phyloP scores from a whole-genome alignment of 2,888 invertebrate genomes.

The Drosophila mercatorum region DNA sequence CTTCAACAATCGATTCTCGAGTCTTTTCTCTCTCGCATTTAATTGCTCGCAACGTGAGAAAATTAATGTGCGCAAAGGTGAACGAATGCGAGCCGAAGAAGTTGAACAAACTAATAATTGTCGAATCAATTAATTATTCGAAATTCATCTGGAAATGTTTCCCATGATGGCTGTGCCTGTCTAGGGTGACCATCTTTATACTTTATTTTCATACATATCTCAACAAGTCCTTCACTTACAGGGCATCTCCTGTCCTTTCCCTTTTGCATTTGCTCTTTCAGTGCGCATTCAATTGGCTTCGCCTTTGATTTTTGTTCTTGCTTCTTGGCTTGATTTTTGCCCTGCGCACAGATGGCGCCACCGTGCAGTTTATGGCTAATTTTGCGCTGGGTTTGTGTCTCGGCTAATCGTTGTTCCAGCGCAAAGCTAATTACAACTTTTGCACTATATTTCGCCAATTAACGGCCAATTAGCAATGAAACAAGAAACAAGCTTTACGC shows the following conservation, averaged over 20 bases:
- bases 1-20: constrained; percentile 50
- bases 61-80: constrained; percentile 48
- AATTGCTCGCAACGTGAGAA: constrained; percentile 74
- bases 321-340: background rate
- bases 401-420: constrained; percentile 37
- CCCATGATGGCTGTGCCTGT: background rate
- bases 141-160: background rate
- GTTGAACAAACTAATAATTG: constrained; percentile 4
- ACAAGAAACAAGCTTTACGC: constrained; percentile 32
- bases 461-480: constrained; percentile 49
- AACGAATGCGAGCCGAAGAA: constrained; percentile 18
- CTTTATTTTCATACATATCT: too few species aligned
- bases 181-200: too few species aligned
- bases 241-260: background rate
- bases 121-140: background rate
- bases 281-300: background rate
- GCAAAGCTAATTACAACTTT: constrained; percentile 51
- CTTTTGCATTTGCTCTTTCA: background rate
- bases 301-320: background rate
- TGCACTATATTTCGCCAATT: constrained; percentile 42
- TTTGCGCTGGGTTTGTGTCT: constrained; percentile 72
- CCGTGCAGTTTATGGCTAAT: constrained; percentile 77
- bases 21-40: constrained; percentile 44
- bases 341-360: constrained; percentile 61
- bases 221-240: background rate